Evolutionary conservation across 2,113 vertebrate genomes (phyloP).

Genomic region (Lathamus discolor): DNA sequence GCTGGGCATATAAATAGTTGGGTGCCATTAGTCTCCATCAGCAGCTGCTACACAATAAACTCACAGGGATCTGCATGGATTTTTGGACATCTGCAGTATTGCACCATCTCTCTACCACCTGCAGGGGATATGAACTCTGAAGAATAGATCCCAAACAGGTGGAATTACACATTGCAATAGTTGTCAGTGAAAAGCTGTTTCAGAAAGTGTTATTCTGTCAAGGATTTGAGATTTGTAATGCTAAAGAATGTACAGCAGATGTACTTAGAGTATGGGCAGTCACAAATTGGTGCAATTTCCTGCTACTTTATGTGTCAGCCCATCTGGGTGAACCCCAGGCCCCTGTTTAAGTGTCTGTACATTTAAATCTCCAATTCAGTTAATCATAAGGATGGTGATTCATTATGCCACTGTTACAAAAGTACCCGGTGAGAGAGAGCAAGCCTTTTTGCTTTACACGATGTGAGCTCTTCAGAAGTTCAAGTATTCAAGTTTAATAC

Average conservation of each 20-base stretch:
- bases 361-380: neutral
- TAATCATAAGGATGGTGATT: neutral
- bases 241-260: neutral
- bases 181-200: neutral
- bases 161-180: neutral
- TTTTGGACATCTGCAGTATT: neutral
- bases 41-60: neutral
- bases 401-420: neutral
- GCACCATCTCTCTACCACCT: slow-evolving; percentile 9
- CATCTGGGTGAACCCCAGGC: neutral
- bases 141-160: neutral
- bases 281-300: neutral
- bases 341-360: neutral
- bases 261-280: neutral
- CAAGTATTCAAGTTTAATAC: neutral
- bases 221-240: neutral
- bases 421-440: neutral
- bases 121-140: neutral
- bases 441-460: neutral
- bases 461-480: neutral
- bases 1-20: neutral
- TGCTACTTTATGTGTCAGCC: neutral
- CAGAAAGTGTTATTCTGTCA: slow-evolving; percentile 3
- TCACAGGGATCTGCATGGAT: neutral
- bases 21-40: neutral